Evolutionary conservation across 2,113 vertebrate species (phyloP).

Genomic region (Callaeas wilsoni): DNA sequence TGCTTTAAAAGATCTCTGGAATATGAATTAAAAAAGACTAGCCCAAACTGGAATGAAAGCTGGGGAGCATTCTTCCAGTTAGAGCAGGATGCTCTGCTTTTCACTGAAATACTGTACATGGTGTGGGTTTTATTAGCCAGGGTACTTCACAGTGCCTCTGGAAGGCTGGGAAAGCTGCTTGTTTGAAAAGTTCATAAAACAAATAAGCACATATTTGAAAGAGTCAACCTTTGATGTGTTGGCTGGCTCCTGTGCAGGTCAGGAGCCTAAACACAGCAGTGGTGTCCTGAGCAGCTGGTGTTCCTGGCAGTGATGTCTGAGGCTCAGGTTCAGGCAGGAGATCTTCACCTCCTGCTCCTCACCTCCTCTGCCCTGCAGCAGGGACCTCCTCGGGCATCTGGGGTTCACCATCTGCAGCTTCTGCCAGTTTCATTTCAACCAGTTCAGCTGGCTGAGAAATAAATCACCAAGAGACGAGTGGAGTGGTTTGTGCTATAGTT

Average conservation of each 20-base stretch:
- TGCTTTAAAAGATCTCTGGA: background rate
- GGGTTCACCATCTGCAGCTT: background rate
- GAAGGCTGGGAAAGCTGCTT: background rate
- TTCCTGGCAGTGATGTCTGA: background rate
- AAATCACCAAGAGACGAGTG: background rate
- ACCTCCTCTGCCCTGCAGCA: background rate
- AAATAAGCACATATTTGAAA: background rate
- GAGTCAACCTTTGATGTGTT: background rate
- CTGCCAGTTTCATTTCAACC: background rate
- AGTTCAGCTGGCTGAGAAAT: background rate
- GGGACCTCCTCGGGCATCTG: accelerated
- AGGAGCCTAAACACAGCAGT: background rate
- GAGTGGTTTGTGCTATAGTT: background rate
- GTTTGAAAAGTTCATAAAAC: background rate
- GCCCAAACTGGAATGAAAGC: background rate
- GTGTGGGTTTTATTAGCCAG: background rate
- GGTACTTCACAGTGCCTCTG: background rate
- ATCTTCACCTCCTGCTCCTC: background rate
- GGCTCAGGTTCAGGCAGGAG: background rate
- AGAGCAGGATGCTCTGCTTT: background rate
- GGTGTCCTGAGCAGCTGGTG: background rate
- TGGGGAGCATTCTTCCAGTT: background rate
- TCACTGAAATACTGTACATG: background rate
- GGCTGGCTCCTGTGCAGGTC: background rate
- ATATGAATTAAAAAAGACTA: background rate